Base-by-base conservation (phyloP, 2,797 vertebrate genomes). In the Acanthornis magna region DNA sequence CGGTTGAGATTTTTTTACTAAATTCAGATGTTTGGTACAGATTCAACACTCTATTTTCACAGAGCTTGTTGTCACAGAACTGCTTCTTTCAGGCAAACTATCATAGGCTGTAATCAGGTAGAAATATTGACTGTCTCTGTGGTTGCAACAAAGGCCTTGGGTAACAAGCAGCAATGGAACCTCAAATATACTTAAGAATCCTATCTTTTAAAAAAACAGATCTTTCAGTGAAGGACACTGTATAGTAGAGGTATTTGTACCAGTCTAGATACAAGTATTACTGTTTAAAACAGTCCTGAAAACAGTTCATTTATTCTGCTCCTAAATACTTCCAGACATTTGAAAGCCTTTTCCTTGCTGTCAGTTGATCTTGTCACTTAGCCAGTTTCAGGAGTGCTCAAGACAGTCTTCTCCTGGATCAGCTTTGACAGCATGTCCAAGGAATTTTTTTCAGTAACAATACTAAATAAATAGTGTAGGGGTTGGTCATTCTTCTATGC, bases 391-490 rank as follows among this genome's bases (percentile, higher is more conserved):
- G 91, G 74, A 83, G 45, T 43, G 34, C 51, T 77, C 11, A 9
- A 91, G 83, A 92, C 23, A 54, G 9, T 66, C 82, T 81, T 81
- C 55, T 74, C 32, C 67, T 58, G 66, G 34, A 96, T 94, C 67
- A 82, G 57, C 65, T 95, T 78, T 96, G 96, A 95, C 88, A 97
- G 51, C 30, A 43, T 16, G 45, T 90, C 87, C 83, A 84, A 94
- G 79, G 67, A 84, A 91, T 95, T 66, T 91, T 79, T 93, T 63
- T 7, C 77, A 80, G 42, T 67, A 82, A 80, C 48, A 71, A 34
- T 54, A 13, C 50, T 87, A 77, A 95, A 89, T 86, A 89, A 92
- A 82, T 73, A 80, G 53, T 16, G 26, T 23, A 29, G 22, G 8
- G 20, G 48, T 78, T 71, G 86, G 61, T 58, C 27, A 8, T 84